A percentile compares a stretch with the other conserved stretches of the same genome.
Conservation (phyloP, 2,113 vertebrate genomes). For the Grammomys surdaster region DNA sequence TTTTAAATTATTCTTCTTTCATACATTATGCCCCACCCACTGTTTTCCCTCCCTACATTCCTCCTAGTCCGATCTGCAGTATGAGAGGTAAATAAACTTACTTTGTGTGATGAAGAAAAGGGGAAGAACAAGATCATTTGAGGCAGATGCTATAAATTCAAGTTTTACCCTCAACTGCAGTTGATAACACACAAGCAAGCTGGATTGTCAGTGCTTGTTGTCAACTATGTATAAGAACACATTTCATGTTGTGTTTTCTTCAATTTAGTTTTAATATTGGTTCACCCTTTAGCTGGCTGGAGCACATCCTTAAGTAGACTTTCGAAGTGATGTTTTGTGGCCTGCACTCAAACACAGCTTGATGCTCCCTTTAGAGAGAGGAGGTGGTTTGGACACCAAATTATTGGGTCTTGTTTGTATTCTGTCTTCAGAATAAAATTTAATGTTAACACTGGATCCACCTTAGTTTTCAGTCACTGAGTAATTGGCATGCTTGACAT, state of each 20-base stretch:
- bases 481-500: background rate
- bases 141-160: background rate
- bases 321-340: slow-evolving; percentile 25
- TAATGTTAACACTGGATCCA: slow-evolving; percentile 22
- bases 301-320: background rate
- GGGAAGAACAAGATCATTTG: background rate
- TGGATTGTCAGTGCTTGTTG: background rate
- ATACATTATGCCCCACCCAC: background rate
- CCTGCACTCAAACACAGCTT: background rate
- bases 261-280: slow-evolving; percentile 31
- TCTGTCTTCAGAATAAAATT: slow-evolving; percentile 15
- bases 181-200: background rate
- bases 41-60: background rate
- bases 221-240: background rate
- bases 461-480: background rate
- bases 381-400: background rate
- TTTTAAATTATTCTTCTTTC: background rate
- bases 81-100: background rate
- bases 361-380: background rate
- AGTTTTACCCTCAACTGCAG: background rate
- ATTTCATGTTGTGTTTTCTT: slow-evolving; percentile 38
- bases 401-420: background rate
- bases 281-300: background rate
- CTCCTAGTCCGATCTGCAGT: background rate
- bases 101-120: background rate